Conservation (phyloP, 2,888 invertebrate genomes). For the Polylopha cassiicola region DNA sequence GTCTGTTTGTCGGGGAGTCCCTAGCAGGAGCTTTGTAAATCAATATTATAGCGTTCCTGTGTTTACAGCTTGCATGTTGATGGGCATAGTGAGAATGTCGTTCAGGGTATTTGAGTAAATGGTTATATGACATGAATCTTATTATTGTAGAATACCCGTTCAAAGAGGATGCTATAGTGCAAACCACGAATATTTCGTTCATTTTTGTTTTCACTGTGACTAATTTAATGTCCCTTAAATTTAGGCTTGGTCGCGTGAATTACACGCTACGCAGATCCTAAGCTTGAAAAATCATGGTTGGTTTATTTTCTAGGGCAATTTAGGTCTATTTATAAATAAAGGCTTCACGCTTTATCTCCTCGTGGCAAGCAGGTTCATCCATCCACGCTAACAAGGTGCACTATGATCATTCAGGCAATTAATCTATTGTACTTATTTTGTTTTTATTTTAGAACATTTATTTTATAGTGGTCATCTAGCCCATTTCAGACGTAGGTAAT, state of each 20-base stretch:
- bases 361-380: conserved; percentile 43
- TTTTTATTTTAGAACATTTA: conserved; percentile 5
- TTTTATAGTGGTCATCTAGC: too few relatives aligned
- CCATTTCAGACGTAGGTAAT: too few relatives aligned
- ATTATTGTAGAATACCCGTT: too few relatives aligned
- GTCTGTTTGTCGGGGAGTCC: conserved; percentile 36
- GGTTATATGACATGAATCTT: too few relatives aligned
- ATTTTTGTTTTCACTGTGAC: conserved; percentile 18
- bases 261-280: conserved; percentile 59
- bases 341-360: conserved; percentile 61
- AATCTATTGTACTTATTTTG: conserved; percentile 14
- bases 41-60: conserved; percentile 42
- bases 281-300: conserved; percentile 60
- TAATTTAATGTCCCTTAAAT: conserved; percentile 25
- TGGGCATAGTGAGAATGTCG: too few relatives aligned
- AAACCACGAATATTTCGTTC: too few relatives aligned
- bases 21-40: conserved; percentile 44
- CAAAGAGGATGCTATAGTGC: too few relatives aligned
- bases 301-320: conserved; percentile 68
- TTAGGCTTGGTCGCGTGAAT: conserved; percentile 57
- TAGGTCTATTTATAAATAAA: conserved; percentile 66
- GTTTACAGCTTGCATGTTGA: conserved; percentile 33
- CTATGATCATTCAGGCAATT: conserved; percentile 51
- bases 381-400: conserved; percentile 34
- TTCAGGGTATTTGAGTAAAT: too few relatives aligned